A percentile compares a stretch with the other conserved stretches of the same genome.
These are phyloP conservation scores for Drosophila grimshawi DNA, from an alignment of 1,140 invertebrate species.

Conservation along the genomic window DNA sequence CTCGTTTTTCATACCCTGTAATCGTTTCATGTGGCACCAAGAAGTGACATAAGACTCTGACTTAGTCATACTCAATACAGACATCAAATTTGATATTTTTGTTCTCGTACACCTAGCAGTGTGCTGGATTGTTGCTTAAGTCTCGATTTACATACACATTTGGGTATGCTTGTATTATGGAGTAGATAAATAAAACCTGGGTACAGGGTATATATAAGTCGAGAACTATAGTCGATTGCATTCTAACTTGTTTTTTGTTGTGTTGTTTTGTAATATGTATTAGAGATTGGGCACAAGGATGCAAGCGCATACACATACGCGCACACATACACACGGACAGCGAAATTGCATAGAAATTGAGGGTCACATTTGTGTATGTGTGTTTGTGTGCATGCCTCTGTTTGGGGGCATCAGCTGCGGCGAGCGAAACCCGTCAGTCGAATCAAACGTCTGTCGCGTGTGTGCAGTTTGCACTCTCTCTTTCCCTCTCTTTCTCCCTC, in stretches of 20 bases:
- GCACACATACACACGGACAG: slow-evolving; percentile 37
- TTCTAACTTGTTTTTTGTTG: background rate
- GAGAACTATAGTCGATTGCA: no score
- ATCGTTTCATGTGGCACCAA: background rate
- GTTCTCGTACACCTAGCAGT: no score
- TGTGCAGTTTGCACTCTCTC: slow-evolving; percentile 15
- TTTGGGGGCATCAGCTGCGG: slow-evolving; percentile 63
- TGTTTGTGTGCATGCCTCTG: slow-evolving; percentile 4
- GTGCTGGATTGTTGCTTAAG: no score
- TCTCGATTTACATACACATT: no score
- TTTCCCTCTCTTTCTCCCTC: slow-evolving; percentile 4
- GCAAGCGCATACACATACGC: slow-evolving; percentile 46
- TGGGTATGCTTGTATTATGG: no score
- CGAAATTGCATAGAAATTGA: slow-evolving; percentile 77
- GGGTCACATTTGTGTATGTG: slow-evolving; percentile 50
- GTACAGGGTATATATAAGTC: background rate
- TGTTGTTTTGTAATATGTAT: slow-evolving; percentile 71
- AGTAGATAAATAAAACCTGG: no score
- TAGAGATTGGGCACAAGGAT: slow-evolving; percentile 80
- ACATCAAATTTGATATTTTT: no score
- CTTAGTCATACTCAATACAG: no score
- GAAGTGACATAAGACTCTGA: no score
- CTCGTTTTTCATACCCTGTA: slow-evolving; percentile 21
- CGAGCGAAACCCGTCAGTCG: slow-evolving; percentile 20
- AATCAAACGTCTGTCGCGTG: slow-evolving; percentile 4